phyloP scores from a whole-genome alignment of 2,888 invertebrate genomes.

The Coleophora flavipennella region DNA sequence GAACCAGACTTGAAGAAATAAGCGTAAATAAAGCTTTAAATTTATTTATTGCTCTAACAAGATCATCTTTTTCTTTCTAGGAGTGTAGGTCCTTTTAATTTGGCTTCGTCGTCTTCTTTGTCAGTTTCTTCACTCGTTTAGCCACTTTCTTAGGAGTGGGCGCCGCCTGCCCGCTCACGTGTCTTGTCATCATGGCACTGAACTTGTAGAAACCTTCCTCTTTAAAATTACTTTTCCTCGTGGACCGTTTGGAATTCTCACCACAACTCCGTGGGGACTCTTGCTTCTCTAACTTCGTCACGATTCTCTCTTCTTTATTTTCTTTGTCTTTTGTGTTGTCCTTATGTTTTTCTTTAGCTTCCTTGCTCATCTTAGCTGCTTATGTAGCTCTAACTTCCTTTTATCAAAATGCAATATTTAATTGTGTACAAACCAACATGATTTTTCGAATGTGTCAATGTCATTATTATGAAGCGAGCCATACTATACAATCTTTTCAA shows the following conservation, averaged over 20 bases:
- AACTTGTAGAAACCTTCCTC: conserved; percentile 45
- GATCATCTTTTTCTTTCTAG: not conserved
- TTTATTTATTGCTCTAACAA: not conserved
- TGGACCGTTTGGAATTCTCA: conserved; percentile 19
- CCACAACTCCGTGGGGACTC: conserved; percentile 13
- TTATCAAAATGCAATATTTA: conserved; percentile 12
- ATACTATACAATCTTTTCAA: no score
- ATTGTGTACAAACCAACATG: conserved; percentile 3
- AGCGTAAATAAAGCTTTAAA: not conserved
- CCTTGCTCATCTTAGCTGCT: conserved; percentile 25
- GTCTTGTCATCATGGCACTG: conserved; percentile 38
- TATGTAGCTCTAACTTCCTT: not conserved
- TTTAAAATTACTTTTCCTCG: conserved; percentile 35
- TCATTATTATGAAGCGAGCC: not conserved
- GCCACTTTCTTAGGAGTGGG: conserved; percentile 18
- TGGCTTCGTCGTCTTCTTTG: conserved; percentile 24
- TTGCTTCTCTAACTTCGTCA: conserved; percentile 13
- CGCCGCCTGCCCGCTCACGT: conserved; percentile 25
- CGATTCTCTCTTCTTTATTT: not conserved
- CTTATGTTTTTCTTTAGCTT: conserved; percentile 22
- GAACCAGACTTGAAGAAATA: not conserved
- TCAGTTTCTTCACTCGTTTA: conserved; percentile 25
- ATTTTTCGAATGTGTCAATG: conserved; percentile 1
- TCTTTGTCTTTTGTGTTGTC: conserved; percentile 14
- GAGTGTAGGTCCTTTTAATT: no score